Evolutionary conservation across 2,797 vertebrate species (phyloP).

Genomic region (Carapus acus): DNA sequence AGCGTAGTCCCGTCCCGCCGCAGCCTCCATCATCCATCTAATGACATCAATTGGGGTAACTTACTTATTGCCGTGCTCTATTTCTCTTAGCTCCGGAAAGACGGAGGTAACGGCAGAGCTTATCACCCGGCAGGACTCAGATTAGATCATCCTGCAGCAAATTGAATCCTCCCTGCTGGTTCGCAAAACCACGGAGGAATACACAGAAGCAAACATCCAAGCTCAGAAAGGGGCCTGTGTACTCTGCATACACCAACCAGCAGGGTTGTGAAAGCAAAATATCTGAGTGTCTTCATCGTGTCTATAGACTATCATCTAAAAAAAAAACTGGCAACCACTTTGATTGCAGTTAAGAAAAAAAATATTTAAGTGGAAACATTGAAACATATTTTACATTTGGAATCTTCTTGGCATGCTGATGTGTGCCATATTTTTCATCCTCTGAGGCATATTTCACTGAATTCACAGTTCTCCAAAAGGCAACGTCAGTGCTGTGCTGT

Average conservation of each 20-base stretch:
- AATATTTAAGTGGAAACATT: constrained; percentile 2
- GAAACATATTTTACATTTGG: too few species aligned
- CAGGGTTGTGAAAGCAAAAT: constrained; percentile 30
- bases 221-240: constrained; percentile 44
- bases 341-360: background rate
- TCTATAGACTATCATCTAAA: background rate
- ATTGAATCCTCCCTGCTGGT: constrained; percentile 60
- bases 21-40: constrained; percentile 46
- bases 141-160: constrained; percentile 75
- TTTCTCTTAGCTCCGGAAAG: constrained; percentile 60
- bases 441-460: too few species aligned
- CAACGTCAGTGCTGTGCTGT: too few species aligned
- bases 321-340: background rate
- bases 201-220: constrained; percentile 54
- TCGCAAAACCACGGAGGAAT: constrained; percentile 54
- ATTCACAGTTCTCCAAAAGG: too few species aligned
- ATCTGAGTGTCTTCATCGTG: constrained; percentile 7
- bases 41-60: constrained; percentile 62
- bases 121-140: constrained; percentile 66
- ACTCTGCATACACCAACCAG: constrained; percentile 22
- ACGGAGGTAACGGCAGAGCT: constrained; percentile 50
- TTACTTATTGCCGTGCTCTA: constrained; percentile 64
- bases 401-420: too few species aligned
- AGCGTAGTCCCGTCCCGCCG: constrained; percentile 33
- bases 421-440: too few species aligned